Evolutionary conservation across 1,140 invertebrate species (phyloP), one percentile per base, ranked within the genome.

Genomic region (Goniozus legneri): DNA sequence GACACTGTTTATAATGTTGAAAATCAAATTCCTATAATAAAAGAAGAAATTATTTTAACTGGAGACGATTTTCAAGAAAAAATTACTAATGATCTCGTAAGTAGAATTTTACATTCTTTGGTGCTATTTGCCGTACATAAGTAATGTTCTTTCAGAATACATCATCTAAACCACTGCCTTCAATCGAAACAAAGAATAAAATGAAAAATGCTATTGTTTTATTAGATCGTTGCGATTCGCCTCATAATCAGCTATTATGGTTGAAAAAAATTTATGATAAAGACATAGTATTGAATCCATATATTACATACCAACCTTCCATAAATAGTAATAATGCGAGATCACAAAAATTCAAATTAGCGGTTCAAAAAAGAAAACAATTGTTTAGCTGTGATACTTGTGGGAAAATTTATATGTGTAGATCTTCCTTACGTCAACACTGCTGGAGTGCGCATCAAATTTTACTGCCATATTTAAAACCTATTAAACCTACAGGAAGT

Each of bases 241-340:
- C n/a, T n/a, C 46, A 73, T 73, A 47, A 73, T 75, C 41, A 73
- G 71, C 73, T 71, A 3, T 43, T 75, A 21, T 47, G 73, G 16
- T 42, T 75, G 0, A 68, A 73, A 67, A 62, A 45, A 59, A 62
- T 44, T 19, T 58, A 8, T n/a, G n/a, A n/a, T 63, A 71, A 39
- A 7, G 2, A 31, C 33, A 18, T 7, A 30, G 41, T n/a, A 21
- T 14, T 20, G 18, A 15, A 34, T 2, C 45, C 49, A 0, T 50
- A 55, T 35, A 51, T 59, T 13, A 50, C 57, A 31, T 61, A 60
- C 16, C 45, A 59, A 49, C 60, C 47, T 27, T 44, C 50, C 7
- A 32, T 59, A 30, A 47, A 33, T n/a, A 57, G 59, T 54, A 44
- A 54, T 18, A 62, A 64, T 41, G 20, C 31, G 19, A 34, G 51